Conservation (phyloP, 2,888 invertebrate genomes). For the Morinoia aosen region DNA sequence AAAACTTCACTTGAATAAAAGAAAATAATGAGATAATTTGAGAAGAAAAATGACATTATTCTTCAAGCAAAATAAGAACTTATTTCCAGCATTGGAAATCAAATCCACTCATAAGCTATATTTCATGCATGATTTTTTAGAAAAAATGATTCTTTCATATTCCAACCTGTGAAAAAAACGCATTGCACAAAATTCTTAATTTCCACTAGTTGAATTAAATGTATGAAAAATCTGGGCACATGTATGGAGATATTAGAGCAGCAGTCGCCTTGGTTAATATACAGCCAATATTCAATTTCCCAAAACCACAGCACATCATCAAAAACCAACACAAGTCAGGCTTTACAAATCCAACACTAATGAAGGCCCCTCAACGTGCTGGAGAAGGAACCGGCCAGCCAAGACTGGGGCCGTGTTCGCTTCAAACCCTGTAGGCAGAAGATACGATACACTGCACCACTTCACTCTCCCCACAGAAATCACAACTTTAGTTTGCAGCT, state of each 20-base stretch:
- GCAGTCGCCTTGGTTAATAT: neutral
- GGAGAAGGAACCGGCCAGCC: conserved; percentile 10
- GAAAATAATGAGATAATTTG: too few relatives aligned
- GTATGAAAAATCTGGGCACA: too few relatives aligned
- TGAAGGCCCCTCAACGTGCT: neutral
- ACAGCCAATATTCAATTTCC: neutral
- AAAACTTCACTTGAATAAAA: too few relatives aligned
- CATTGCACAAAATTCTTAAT: too few relatives aligned
- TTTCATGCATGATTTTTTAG: too few relatives aligned
- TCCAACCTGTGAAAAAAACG: too few relatives aligned
- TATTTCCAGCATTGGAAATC: too few relatives aligned
- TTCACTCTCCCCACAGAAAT: neutral
- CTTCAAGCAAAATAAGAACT: too few relatives aligned
- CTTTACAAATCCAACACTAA: neutral
- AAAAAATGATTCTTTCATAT: too few relatives aligned
- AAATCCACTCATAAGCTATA: too few relatives aligned
- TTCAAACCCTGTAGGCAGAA: neutral
- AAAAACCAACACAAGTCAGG: neutral
- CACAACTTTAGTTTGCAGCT: neutral
- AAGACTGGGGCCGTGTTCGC: neutral
- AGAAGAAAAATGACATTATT: too few relatives aligned
- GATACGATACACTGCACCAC: neutral
- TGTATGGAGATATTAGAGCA: neutral
- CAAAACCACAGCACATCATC: neutral
- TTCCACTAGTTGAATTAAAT: too few relatives aligned